Evolutionary conservation across 2,797 vertebrate species (phyloP).

Genomic region (Gymnothorax javanicus): DNA sequence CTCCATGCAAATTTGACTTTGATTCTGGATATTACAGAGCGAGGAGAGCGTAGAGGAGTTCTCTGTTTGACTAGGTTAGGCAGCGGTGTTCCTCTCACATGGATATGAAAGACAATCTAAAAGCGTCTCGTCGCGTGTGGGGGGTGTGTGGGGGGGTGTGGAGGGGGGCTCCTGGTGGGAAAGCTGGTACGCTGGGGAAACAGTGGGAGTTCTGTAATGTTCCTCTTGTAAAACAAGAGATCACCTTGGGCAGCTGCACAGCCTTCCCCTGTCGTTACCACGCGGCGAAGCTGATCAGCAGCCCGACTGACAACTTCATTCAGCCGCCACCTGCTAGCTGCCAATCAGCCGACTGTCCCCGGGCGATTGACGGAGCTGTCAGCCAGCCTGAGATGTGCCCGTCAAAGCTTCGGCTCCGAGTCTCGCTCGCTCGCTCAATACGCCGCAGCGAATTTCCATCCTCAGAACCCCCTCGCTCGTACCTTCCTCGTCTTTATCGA

Average conservation of each 20-base stretch:
- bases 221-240: conserved; percentile 69
- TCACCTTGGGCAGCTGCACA: conserved; percentile 71
- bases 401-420: conserved; percentile 65
- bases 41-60: neutral
- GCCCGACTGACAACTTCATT: conserved; percentile 78
- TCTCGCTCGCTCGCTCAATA: conserved; percentile 37
- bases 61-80: conserved; percentile 1
- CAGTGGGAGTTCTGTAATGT: conserved; percentile 31
- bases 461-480: neutral
- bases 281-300: conserved; percentile 68
- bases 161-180: conserved; percentile 39
- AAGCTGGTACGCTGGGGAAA: conserved; percentile 36
- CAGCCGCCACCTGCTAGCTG: conserved; percentile 80
- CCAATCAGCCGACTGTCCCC: conserved; percentile 72
- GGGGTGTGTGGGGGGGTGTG: neutral
- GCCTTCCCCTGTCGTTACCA: conserved; percentile 70
- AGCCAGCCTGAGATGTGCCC: conserved; percentile 73
- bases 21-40: conserved; percentile 31
- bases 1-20: conserved; percentile 50
- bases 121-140: neutral
- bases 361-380: conserved; percentile 78
- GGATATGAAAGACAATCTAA: conserved; percentile 24
- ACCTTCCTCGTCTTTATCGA: neutral
- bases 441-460: conserved; percentile 34
- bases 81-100: neutral